Percentiles rank a stretch among this genome's conserved stretches.
These are phyloP conservation scores for Rhopilema esculentum DNA, from an alignment of 30 jellyfish, hydroid and myxozoan genomes.

Conservation along the genomic window DNA sequence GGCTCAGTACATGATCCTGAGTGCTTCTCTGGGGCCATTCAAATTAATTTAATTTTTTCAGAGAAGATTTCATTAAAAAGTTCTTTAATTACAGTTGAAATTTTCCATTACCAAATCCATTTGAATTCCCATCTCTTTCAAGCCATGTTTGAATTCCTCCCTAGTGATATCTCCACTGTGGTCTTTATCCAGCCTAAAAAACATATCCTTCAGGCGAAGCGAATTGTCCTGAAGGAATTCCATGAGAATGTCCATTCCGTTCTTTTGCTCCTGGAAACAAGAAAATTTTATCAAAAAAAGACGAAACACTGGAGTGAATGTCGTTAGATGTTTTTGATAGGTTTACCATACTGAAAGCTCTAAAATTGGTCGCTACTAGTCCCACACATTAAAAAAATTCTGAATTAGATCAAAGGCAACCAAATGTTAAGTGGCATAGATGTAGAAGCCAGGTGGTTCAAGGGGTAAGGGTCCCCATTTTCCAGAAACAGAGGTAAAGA, in stretches of 20 bases:
- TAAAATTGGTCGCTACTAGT: too few species aligned
- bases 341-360: too few species aligned
- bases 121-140: constrained; percentile 69
- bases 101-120: constrained; percentile 68
- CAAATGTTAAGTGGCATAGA: too few species aligned
- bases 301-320: background rate
- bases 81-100: background rate
- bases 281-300: background rate
- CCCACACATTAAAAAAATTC: too few species aligned
- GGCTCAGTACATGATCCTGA: too few species aligned
- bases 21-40: too few species aligned
- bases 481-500: too few species aligned
- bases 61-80: background rate
- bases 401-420: too few species aligned
- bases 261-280: constrained; percentile 56
- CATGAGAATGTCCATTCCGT: constrained; percentile 77
- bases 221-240: constrained; percentile 78
- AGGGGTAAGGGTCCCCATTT: too few species aligned
- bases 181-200: constrained; percentile 77
- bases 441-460: too few species aligned
- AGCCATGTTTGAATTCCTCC: constrained; percentile 68
- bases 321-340: background rate
- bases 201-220: constrained; percentile 72
- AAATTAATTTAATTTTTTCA: too few species aligned
- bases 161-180: constrained; percentile 75